Conservation (phyloP, 2,888 invertebrate species). For the Patella ulyssiponensis region DNA sequence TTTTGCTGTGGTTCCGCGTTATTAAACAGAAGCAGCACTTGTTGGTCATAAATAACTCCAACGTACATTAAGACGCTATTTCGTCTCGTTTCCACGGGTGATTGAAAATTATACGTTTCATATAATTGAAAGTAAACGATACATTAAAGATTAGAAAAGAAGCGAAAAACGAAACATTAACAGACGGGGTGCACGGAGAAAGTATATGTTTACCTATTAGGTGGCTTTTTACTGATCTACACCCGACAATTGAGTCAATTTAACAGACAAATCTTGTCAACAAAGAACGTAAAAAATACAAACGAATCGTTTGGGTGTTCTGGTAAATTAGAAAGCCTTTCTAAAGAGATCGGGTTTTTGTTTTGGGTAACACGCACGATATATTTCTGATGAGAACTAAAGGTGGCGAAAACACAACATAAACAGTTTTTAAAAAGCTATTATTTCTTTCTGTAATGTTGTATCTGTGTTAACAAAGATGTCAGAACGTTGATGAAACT, state of each 20-base stretch:
- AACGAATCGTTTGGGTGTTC: conserved; percentile 8
- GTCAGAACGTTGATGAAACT: background rate
- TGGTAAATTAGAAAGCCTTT: conserved; percentile 6
- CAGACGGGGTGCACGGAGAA: background rate
- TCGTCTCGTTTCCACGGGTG: conserved; percentile 2
- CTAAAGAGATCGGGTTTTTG: background rate
- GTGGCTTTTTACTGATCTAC: background rate
- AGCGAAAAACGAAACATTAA: background rate
- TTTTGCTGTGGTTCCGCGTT: background rate
- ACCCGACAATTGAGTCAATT: conserved; percentile 6
- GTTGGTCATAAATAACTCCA: conserved; percentile 9
- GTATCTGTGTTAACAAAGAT: conserved; percentile 7
- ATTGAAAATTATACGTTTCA: conserved; percentile 9
- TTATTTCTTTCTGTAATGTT: background rate
- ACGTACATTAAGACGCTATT: background rate
- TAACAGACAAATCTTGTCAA: conserved; percentile 7
- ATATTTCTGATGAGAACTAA: background rate
- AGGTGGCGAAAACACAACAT: background rate
- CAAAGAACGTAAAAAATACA: conserved; percentile 9
- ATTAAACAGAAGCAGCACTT: conserved; percentile 4
- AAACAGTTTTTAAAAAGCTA: background rate
- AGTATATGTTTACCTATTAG: conserved; percentile 7
- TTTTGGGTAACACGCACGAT: background rate
- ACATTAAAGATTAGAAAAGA: conserved; percentile 8
- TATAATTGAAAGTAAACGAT: conserved; percentile 11